Evolutionary conservation across 2,113 vertebrate species (phyloP).

Genomic region (Mustela lutreola): DNA sequence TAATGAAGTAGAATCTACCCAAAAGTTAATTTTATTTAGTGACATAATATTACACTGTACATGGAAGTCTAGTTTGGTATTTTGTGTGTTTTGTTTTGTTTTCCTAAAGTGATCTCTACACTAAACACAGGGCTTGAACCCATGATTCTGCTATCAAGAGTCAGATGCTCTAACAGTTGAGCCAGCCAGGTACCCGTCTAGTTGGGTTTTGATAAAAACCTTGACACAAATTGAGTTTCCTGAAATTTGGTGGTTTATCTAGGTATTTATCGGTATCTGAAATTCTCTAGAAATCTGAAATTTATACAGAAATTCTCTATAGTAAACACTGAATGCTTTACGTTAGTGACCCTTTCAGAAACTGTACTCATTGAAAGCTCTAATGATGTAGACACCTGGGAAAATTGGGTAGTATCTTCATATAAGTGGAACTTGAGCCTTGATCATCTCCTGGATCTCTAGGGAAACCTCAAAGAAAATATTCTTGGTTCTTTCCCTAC

Average conservation of each 20-base stretch:
- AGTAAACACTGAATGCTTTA: neutral
- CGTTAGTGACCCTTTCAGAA: neutral
- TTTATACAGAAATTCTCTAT: neutral
- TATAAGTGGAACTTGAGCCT: neutral
- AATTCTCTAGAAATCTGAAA: no score
- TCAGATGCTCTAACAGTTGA: neutral
- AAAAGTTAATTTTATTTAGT: slow-evolving; percentile 49
- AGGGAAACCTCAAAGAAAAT: neutral
- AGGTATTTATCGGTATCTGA: neutral
- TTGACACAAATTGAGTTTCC: neutral
- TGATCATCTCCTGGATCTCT: neutral
- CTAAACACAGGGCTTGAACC: neutral
- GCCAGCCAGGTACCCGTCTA: neutral
- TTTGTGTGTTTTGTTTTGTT: neutral
- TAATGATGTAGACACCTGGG: neutral
- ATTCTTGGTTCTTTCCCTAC: neutral
- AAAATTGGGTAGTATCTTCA: neutral
- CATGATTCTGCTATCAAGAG: neutral
- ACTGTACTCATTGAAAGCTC: neutral
- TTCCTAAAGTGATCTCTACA: neutral
- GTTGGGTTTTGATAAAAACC: neutral
- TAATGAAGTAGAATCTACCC: neutral
- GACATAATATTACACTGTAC: neutral
- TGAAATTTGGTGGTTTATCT: slow-evolving; percentile 29
- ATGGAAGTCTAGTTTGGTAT: neutral